Conservation (phyloP, 2,113 vertebrate species). For the Orthonyx spaldingii region DNA sequence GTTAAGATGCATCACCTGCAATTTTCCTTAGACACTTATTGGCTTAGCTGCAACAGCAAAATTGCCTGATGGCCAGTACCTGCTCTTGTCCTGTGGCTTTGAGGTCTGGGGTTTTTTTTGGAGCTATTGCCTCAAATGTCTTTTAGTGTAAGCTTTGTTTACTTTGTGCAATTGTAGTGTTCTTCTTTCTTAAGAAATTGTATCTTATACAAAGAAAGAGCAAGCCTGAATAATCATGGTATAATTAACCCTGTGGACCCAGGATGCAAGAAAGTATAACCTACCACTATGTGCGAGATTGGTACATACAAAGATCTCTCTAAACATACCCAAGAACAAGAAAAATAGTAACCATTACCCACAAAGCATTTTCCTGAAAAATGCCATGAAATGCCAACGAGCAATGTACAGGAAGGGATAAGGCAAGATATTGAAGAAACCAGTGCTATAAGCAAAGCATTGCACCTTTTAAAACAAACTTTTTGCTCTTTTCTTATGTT, state of each 20-base stretch:
- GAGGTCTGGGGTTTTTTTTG: background rate
- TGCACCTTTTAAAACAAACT: background rate
- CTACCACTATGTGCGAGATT: background rate
- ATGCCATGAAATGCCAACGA: background rate
- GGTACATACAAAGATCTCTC: background rate
- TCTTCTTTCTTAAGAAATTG: background rate
- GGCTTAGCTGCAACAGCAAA: background rate
- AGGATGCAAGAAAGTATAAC: background rate
- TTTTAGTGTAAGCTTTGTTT: background rate
- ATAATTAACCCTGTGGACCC: background rate
- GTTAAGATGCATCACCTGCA: background rate
- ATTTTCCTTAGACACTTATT: background rate
- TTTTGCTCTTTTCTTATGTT: background rate
- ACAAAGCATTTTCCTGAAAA: background rate
- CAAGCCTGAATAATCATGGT: background rate
- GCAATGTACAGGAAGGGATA: background rate
- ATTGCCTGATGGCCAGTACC: background rate
- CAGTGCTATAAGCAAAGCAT: background rate
- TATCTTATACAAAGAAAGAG: background rate
- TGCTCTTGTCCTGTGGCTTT: background rate
- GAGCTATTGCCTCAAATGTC: background rate
- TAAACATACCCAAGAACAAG: background rate
- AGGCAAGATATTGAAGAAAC: background rate
- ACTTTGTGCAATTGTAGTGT: background rate
- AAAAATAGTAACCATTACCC: background rate